phyloP scores from a whole-genome alignment of 1,140 invertebrate species.

The Drosophila neocordata region DNA sequence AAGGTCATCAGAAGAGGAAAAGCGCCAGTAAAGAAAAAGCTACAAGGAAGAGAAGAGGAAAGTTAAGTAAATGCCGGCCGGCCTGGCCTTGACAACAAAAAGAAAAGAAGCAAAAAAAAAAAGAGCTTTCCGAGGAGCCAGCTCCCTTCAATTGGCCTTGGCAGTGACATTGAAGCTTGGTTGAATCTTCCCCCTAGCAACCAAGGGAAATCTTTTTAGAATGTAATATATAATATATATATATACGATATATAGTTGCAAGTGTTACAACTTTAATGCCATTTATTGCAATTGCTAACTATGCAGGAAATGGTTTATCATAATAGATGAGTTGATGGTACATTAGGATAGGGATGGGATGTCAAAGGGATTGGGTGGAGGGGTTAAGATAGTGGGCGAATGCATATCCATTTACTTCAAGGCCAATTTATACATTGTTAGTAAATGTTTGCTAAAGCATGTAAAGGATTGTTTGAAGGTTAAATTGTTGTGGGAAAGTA shows the following conservation, averaged over 20 bases:
- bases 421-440: slow-evolving; percentile 43
- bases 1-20: slow-evolving; percentile 66
- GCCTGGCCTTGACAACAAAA: slow-evolving; percentile 59
- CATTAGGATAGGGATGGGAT: neutral
- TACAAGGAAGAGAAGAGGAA: neutral
- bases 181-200: slow-evolving; percentile 31
- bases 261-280: slow-evolving; percentile 49
- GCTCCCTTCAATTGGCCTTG: slow-evolving; percentile 53
- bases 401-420: slow-evolving; percentile 33
- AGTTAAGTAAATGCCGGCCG: slow-evolving; percentile 56
- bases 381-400: slow-evolving; percentile 18
- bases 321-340: slow-evolving; percentile 62
- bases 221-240: slow-evolving; percentile 2
- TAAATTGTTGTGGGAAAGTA: neutral
- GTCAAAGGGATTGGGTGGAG: neutral
- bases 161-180: slow-evolving; percentile 61
- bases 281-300: slow-evolving; percentile 50
- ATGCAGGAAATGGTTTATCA: slow-evolving; percentile 67
- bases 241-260: neutral
- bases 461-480: slow-evolving; percentile 62
- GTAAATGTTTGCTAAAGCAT: slow-evolving; percentile 55
- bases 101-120: slow-evolving; percentile 34
- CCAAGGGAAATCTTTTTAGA: slow-evolving; percentile 28
- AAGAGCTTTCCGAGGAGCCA: slow-evolving; percentile 54
- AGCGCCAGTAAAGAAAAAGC: slow-evolving; percentile 11